Evolutionary conservation across 2,797 vertebrate species (phyloP).

Genomic region (Apogon hyalosoma): DNA sequence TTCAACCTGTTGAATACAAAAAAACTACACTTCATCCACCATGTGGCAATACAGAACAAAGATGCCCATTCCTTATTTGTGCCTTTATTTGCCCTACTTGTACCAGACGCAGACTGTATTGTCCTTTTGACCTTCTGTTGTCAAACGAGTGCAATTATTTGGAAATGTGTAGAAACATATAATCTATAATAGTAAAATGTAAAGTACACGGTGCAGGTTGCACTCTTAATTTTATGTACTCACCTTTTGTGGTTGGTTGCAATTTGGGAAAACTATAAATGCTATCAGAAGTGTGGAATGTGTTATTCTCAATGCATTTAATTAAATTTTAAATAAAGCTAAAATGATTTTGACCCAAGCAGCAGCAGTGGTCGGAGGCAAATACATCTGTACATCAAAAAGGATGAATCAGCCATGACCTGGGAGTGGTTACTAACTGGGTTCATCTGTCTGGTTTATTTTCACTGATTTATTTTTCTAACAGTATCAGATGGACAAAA

Average conservation of each 20-base stretch:
- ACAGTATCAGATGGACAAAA: slow-evolving; percentile 1
- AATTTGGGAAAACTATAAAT: slow-evolving; percentile 21
- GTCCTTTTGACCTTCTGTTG: slow-evolving; percentile 24
- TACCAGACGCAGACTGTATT: slow-evolving; percentile 11
- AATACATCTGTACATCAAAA: background rate
- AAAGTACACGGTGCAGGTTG: slow-evolving; percentile 1
- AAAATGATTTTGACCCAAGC: background rate
- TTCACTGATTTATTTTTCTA: slow-evolving; percentile 32
- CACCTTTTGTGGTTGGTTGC: slow-evolving; percentile 6
- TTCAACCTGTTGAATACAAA: slow-evolving; percentile 12
- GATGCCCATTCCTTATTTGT: slow-evolving; percentile 51
- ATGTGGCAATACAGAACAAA: slow-evolving; percentile 19
- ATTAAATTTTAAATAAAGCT: background rate
- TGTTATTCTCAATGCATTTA: background rate
- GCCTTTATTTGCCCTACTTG: slow-evolving; percentile 55
- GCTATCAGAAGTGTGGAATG: slow-evolving; percentile 1
- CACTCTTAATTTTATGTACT: background rate
- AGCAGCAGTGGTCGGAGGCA: slow-evolving; percentile 5
- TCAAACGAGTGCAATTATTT: slow-evolving; percentile 42
- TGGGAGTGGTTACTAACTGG: background rate
- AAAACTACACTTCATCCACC: slow-evolving; percentile 20
- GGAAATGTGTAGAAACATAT: background rate
- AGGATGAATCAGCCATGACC: slow-evolving; percentile 8
- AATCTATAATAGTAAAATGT: slow-evolving; percentile 22
- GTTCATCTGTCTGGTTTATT: slow-evolving; percentile 17